Evolutionary conservation across 2,888 invertebrate species (phyloP), one percentile per base, ranked within the genome.

Genomic region (Emmelina monodactyla): DNA sequence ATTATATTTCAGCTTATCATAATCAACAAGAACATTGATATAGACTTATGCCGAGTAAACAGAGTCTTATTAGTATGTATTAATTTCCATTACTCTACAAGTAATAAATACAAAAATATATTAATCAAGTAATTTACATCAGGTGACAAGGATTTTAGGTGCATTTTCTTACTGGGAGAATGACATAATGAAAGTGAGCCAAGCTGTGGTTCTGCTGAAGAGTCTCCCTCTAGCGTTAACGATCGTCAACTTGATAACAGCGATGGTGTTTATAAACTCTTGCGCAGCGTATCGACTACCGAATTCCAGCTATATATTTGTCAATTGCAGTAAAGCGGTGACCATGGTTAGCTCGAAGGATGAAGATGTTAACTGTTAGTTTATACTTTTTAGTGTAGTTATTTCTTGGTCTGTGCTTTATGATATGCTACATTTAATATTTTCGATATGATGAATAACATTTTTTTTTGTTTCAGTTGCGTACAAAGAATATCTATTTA

Each of bases 111-210:
- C n/a, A n/a, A n/a, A n/a, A n/a, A n/a, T n/a, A n/a, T n/a, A n/a
- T n/a, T n/a, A n/a, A n/a, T n/a, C n/a, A n/a, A n/a, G n/a, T n/a
- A 5, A 19, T 19, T 25, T 3, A 25, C 11, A 55, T 35, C 44
- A 78, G 78, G 64, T 76, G 35, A 57, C 67, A 12, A 61, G 76
- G 53, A 55, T 76, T 49, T 62, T 58, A 11, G 64, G 68, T 6
- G 62, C 76, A 16, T 71, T 73, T 44, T 50, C 61, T 2, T 72
- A 67, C 46, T 73, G 66, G 66, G 75, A 73, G 41, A 50, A 59
- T 16, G 60, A 78, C 39, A 75, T 79, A 51, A 69, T 78, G 68
- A 53, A 56, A 31, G 57, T 65, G 31, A 76, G 63, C 43, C 59
- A 67, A 29, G 56, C 59, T 1, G 59, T 72, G 2, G 62, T 68